phyloP scores from a whole-genome alignment of 2,113 vertebrate genomes.

The Hippocampus abdominalis region DNA sequence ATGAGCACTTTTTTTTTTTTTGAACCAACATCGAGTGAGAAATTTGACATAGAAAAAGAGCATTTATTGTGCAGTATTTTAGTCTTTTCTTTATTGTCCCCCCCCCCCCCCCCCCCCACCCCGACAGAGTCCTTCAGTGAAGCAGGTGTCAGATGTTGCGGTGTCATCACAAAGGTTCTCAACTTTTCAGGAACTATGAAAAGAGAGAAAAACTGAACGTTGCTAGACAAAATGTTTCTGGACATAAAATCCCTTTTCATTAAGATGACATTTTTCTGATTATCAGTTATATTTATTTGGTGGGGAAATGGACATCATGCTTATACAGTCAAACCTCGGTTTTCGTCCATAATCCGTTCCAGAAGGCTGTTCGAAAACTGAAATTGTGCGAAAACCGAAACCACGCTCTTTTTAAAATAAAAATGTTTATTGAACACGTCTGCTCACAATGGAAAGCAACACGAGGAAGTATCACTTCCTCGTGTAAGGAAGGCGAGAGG shows the following conservation, averaged over 20 bases:
- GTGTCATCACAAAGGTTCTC: conserved; percentile 62
- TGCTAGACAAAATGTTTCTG: neutral
- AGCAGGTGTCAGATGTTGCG: conserved; percentile 31
- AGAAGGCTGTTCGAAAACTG: too few relatives aligned
- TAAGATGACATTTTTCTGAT: neutral
- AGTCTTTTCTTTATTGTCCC: conserved; percentile 28
- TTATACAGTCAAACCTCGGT: too few relatives aligned
- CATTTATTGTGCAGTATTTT: conserved; percentile 68
- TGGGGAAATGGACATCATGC: too few relatives aligned
- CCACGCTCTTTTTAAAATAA: too few relatives aligned
- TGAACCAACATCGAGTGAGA: conserved; percentile 56
- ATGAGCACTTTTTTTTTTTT: conserved; percentile 38
- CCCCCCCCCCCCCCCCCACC: neutral
- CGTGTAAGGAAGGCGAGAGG: too few relatives aligned
- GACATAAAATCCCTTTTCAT: too few relatives aligned
- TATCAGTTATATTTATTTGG: too few relatives aligned
- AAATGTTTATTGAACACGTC: too few relatives aligned
- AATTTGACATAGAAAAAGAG: conserved; percentile 63
- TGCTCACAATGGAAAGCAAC: too few relatives aligned
- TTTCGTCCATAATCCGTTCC: too few relatives aligned
- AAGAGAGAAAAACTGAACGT: conserved; percentile 23
- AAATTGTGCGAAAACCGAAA: too few relatives aligned
- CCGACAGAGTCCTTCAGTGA: conserved; percentile 46
- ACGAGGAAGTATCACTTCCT: too few relatives aligned
- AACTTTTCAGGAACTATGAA: conserved; percentile 85